Conservation (phyloP, 2,797 vertebrate species). For the Myripristis jacobus region DNA sequence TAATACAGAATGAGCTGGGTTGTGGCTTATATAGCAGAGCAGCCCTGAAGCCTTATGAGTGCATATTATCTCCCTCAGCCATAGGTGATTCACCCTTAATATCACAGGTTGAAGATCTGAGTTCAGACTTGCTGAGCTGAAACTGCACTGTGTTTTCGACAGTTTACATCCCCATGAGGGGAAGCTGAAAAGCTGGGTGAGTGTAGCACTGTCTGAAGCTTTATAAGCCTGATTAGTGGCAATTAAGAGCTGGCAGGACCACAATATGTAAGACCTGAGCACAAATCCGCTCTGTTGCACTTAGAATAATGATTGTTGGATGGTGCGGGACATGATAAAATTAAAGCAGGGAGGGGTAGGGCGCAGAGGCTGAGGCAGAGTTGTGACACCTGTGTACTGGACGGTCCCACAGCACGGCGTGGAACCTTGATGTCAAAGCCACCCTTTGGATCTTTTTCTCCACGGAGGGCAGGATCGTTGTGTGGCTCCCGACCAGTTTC, state of each 20-base stretch:
- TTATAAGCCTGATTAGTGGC: constrained; percentile 18
- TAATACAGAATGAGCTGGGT: not conserved
- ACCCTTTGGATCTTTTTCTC: constrained; percentile 98
- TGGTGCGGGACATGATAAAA: constrained; percentile 14
- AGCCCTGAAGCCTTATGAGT: not conserved
- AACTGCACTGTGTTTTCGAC: not conserved
- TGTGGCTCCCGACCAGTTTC: constrained; percentile 94
- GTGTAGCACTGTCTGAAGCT: not conserved
- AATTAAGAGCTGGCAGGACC: not conserved
- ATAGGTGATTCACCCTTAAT: constrained; percentile 14
- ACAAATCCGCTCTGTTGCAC: not conserved
- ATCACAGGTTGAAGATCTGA: constrained; percentile 13
- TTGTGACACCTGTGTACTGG: constrained; percentile 92
- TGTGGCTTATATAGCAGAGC: not conserved
- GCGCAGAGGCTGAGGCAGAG: not conserved
- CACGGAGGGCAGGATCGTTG: constrained; percentile 95
- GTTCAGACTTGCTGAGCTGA: not conserved
- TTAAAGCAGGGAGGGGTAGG: not conserved
- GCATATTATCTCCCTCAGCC: constrained; percentile 6
- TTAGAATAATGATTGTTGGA: not conserved
- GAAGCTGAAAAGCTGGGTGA: not conserved
- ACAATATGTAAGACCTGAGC: not conserved
- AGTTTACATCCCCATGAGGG: not conserved
- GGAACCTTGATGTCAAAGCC: constrained; percentile 99
- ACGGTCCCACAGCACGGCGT: constrained; percentile 95